phyloP scores from a whole-genome alignment of 2,797 vertebrate genomes.

The Sphenodon punctatus region DNA sequence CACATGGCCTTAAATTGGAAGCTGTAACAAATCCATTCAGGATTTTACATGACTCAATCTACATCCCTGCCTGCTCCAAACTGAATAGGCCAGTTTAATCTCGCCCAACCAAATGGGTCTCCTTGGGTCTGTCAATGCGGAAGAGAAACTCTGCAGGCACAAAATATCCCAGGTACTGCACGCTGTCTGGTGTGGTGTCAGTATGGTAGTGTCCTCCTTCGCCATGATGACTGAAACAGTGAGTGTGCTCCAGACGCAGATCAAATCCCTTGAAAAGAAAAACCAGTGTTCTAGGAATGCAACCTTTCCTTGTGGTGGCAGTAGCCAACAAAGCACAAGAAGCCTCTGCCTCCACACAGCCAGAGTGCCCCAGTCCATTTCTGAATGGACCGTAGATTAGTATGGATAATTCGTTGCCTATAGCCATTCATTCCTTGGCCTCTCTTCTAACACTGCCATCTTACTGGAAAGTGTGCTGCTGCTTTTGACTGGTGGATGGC shows the following conservation, averaged over 20 bases:
- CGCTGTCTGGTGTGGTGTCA: conserved; percentile 91
- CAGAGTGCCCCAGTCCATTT: not conserved
- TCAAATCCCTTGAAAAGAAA: conserved; percentile 86
- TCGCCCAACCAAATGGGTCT: conserved; percentile 83
- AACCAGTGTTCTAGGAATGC: rapidly evolving
- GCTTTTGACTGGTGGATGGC: not conserved
- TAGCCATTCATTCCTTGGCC: not conserved
- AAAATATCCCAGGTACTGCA: conserved; percentile 93
- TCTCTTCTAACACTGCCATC: not conserved
- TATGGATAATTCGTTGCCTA: not conserved
- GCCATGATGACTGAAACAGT: conserved; percentile 93
- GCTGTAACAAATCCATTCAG: not conserved
- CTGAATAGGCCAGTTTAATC: conserved; percentile 71
- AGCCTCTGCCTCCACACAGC: too few species aligned
- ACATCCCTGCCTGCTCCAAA: rapidly evolving
- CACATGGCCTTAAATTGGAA: not conserved
- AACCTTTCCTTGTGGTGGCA: rapidly evolving
- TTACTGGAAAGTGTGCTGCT: not conserved
- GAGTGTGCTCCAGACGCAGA: conserved; percentile 92
- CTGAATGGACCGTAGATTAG: not conserved
- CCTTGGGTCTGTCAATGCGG: conserved; percentile 89
- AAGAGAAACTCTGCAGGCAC: conserved; percentile 90
- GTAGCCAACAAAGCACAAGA: too few species aligned
- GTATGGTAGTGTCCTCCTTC: conserved; percentile 96
- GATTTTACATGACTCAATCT: rapidly evolving